phyloP scores from a whole-genome alignment of 2,113 vertebrate genomes.

The Triplophysa dalaica region DNA sequence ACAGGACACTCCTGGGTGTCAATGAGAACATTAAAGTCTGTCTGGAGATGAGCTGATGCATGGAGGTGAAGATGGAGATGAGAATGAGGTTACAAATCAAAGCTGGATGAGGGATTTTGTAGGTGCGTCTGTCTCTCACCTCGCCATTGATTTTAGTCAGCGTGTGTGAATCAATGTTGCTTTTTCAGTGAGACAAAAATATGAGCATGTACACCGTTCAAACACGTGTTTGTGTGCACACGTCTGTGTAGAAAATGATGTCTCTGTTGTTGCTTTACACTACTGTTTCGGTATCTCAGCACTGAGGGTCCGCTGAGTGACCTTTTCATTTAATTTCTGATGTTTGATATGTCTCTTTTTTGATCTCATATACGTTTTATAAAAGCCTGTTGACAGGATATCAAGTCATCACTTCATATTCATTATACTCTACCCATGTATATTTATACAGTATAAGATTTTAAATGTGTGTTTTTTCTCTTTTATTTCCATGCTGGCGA shows the following conservation, averaged over 20 bases:
- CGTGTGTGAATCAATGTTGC: conserved; percentile 25
- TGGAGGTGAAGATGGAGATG: background rate
- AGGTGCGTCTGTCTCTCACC: conserved; percentile 23
- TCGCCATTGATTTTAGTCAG: conserved; percentile 30
- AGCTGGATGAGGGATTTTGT: conserved; percentile 34
- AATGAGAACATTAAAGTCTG: background rate
- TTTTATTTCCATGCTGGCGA: background rate
- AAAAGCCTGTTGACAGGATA: no score
- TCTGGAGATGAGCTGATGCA: background rate
- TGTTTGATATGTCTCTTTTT: no score
- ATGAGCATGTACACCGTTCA: background rate
- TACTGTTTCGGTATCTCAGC: background rate
- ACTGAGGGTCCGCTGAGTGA: background rate
- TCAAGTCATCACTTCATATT: background rate
- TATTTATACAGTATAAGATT: background rate
- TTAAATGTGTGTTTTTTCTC: conserved; percentile 14
- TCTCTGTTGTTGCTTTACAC: background rate
- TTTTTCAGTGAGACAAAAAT: conserved; percentile 29
- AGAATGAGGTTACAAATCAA: conserved; percentile 16
- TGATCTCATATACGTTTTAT: no score
- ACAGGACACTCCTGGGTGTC: background rate
- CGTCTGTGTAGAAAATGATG: background rate
- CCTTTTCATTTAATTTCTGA: background rate
- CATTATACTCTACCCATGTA: background rate
- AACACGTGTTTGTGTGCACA: background rate